Percentiles rank a stretch among this genome's conserved stretches.
These are phyloP conservation scores for Pontoporia blainvillei DNA, from an alignment of 2,113 vertebrate species.

Conservation along the genomic window DNA sequence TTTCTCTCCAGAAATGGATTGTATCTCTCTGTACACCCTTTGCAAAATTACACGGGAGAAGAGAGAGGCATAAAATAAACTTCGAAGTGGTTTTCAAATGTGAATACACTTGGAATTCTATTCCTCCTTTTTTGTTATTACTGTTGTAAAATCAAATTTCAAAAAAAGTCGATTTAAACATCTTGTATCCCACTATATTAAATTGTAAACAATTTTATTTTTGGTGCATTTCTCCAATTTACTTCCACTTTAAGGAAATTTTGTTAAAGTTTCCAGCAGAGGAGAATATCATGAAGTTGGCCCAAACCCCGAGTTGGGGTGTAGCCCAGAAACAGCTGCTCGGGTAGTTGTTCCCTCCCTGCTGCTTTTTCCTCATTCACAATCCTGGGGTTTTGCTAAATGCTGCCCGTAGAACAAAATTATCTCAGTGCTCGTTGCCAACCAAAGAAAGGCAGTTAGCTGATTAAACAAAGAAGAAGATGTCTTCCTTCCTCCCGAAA, in stretches of 20 bases:
- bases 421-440: conserved; percentile 51
- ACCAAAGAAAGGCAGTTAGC: conserved; percentile 44
- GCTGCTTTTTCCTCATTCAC: conserved; percentile 28
- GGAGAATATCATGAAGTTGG: conserved; percentile 41
- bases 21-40: neutral
- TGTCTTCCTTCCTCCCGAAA: conserved; percentile 31
- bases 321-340: conserved; percentile 62
- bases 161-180: conserved; percentile 28
- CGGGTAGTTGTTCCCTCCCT: neutral
- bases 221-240: neutral
- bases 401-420: conserved; percentile 51
- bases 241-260: neutral
- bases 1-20: conserved; percentile 29
- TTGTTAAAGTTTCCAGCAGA: conserved; percentile 24
- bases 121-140: neutral
- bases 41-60: neutral
- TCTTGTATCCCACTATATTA: neutral
- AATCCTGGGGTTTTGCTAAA: conserved; percentile 58
- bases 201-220: neutral
- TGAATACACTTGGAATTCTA: neutral
- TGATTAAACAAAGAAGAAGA: conserved; percentile 48
- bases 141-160: conserved; percentile 3
- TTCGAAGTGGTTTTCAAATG: neutral
- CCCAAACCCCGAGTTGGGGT: neutral
- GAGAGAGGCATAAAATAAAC: neutral